Percentiles rank a stretch among this genome's conserved stretches.
Evolutionary conservation across 2,113 vertebrate species (phyloP).

Genomic region (Galeopterus variegatus): DNA sequence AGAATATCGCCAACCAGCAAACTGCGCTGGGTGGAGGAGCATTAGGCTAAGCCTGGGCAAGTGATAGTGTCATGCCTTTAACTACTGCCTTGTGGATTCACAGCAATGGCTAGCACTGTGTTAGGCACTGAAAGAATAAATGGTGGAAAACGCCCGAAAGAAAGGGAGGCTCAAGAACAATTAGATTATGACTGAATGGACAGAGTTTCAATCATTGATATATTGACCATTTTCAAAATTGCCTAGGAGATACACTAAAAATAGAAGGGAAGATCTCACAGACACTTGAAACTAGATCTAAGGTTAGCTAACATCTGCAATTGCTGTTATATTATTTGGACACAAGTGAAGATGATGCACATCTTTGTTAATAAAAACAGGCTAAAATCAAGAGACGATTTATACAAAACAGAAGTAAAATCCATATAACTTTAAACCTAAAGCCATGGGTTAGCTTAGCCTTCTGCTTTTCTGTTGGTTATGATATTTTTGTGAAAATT

Average conservation of each 20-base stretch:
- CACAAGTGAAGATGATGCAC: not conserved
- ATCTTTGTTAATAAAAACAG: not conserved
- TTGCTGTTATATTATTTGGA: not conserved
- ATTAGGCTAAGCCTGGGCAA: not conserved
- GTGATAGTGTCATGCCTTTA: not conserved
- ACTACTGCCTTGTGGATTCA: not conserved
- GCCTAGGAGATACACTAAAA: not conserved
- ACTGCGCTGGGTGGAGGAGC: not conserved
- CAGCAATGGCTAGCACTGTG: not conserved
- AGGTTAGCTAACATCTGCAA: not conserved
- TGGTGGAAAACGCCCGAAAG: not conserved
- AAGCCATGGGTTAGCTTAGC: not conserved
- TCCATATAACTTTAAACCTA: not conserved
- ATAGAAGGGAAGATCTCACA: not conserved
- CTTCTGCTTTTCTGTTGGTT: not conserved
- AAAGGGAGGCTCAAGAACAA: rapidly evolving
- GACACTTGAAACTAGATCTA: not conserved
- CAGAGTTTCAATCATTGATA: not conserved
- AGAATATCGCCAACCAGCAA: not conserved
- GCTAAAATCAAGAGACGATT: not conserved
- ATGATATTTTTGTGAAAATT: not conserved
- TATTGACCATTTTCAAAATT: not conserved
- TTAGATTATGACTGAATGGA: not conserved
- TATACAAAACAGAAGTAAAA: not conserved
- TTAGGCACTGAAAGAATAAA: not conserved